Evolutionary conservation across 1,140 invertebrate species (phyloP).

Genomic region (Potamilus streckersoni): DNA sequence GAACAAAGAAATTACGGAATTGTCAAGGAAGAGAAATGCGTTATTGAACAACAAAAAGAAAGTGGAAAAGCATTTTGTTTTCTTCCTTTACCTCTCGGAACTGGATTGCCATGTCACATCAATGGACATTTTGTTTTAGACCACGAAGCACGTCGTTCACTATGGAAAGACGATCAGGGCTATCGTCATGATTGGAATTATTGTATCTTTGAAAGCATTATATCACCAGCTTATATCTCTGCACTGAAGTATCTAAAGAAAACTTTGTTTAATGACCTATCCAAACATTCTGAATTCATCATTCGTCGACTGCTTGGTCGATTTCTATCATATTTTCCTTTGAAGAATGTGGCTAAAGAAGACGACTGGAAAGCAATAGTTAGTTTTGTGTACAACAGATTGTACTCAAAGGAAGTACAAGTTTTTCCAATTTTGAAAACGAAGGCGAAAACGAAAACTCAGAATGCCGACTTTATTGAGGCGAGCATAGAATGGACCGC

Average conservation of each 20-base stretch:
- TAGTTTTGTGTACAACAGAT: not conserved
- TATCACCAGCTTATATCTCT: conserved; percentile 42
- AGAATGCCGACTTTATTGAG: no score
- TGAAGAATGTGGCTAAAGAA: not conserved
- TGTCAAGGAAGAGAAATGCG: not conserved
- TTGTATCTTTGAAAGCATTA: conserved; percentile 30
- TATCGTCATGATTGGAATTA: conserved; percentile 48
- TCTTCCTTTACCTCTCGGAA: conserved; percentile 50
- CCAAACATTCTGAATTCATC: not conserved
- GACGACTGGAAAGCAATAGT: conserved; percentile 23
- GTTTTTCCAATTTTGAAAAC: not conserved
- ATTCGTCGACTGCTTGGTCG: conserved; percentile 2
- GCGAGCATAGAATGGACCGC: no score
- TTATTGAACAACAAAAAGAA: not conserved
- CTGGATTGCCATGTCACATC: conserved; percentile 46
- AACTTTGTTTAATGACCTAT: not conserved
- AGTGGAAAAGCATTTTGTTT: conserved; percentile 46
- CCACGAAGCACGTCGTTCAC: conserved; percentile 44
- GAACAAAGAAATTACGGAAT: not conserved
- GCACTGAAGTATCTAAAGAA: conserved; percentile 21
- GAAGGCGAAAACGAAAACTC: no score
- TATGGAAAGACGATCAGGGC: conserved; percentile 36
- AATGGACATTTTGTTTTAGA: conserved; percentile 60
- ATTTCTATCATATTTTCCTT: conserved; percentile 33
- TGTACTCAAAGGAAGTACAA: not conserved